phyloP scores from a whole-genome alignment of 2,113 vertebrate genomes.

The Pollimyrus isidori region DNA sequence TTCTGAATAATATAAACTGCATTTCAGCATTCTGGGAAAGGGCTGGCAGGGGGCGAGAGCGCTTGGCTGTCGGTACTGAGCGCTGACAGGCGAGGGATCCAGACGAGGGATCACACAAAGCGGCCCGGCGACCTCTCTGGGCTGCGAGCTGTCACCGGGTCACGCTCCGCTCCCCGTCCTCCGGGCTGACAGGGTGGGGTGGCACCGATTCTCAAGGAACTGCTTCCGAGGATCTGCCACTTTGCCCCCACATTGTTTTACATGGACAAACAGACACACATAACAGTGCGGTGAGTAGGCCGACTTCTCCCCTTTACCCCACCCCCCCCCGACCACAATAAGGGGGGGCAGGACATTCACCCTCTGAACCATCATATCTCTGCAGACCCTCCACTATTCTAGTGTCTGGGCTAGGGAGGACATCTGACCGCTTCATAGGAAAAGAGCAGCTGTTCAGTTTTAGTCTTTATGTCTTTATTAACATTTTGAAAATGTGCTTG shows the following conservation, averaged over 20 bases:
- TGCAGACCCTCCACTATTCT: background rate
- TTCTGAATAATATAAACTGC: background rate
- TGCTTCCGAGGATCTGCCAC: background rate
- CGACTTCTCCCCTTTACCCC: background rate
- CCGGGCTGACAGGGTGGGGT: too few relatives aligned
- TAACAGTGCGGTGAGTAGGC: background rate
- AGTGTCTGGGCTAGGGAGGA: background rate
- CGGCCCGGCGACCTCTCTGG: background rate
- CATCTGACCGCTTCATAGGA: background rate
- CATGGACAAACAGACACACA: background rate
- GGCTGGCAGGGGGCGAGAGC: background rate
- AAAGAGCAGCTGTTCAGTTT: background rate
- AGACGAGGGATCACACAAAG: background rate
- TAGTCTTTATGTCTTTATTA: background rate
- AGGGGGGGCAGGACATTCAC: background rate
- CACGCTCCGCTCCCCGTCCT: background rate
- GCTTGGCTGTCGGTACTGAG: background rate
- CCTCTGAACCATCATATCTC: background rate
- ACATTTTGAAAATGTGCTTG: background rate
- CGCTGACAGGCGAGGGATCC: background rate
- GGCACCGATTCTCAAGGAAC: background rate
- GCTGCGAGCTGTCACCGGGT: background rate
- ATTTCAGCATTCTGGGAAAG: background rate
- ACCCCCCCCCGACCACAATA: background rate
- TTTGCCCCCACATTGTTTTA: background rate